Evolutionary conservation across 64 coral and sea anemone species (phyloP).

Genomic region (Montipora capricornis): DNA sequence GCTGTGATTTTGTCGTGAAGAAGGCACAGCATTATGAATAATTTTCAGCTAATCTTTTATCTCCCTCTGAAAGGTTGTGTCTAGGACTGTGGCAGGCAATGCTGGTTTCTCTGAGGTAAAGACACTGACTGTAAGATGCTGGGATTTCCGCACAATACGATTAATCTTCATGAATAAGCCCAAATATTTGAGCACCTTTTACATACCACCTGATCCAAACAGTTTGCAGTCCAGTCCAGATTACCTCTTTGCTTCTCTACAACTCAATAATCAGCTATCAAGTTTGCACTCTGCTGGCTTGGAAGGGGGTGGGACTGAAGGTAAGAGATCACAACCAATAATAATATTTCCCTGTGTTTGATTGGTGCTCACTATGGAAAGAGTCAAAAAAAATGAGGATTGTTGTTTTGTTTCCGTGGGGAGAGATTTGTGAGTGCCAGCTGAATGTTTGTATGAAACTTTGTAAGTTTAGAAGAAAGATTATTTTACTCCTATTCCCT

Average conservation of each 20-base stretch:
- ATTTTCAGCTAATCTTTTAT: background rate
- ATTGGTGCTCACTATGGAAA: too few species aligned
- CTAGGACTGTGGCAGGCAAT: constrained; percentile 85
- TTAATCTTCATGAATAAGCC: constrained; percentile 92
- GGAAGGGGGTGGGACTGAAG: background rate
- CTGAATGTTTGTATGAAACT: too few species aligned
- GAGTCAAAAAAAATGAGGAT: too few species aligned
- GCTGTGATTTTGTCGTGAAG: background rate
- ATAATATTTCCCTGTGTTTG: too few species aligned
- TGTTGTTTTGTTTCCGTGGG: too few species aligned
- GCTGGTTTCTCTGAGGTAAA: constrained; percentile 96
- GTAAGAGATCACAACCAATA: background rate
- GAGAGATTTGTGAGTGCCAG: too few species aligned
- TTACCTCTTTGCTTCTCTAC: constrained; percentile 70
- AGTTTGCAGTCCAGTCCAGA: constrained; percentile 94
- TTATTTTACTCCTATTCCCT: too few species aligned
- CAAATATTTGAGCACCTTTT: constrained; percentile 67
- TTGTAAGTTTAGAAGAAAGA: too few species aligned
- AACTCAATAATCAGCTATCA: constrained; percentile 29
- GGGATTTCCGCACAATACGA: constrained; percentile 90
- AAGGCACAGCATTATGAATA: background rate
- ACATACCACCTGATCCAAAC: constrained; percentile 67
- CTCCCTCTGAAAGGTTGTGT: constrained; percentile 68
- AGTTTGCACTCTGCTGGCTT: constrained; percentile 21
- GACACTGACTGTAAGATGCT: constrained; percentile 84